These are phyloP conservation scores for Perca fluviatilis DNA, from an alignment of 2,113 vertebrate species.

Conservation along the genomic window DNA sequence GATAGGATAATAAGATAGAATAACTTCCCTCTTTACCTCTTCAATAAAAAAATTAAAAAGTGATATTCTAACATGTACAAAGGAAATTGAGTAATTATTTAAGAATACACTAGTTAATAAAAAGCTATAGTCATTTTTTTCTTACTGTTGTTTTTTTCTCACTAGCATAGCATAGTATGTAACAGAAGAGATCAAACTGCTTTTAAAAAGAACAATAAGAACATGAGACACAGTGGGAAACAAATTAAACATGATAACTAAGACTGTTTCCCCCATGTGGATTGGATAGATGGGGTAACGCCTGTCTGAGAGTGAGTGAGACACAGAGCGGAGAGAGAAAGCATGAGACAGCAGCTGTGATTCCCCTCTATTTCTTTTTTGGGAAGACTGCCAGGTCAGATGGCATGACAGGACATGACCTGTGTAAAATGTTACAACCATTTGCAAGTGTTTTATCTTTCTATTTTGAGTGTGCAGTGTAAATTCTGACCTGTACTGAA, in stretches of 20 bases:
- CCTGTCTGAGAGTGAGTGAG: conserved; percentile 26
- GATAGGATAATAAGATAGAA: background rate
- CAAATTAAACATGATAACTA: conserved; percentile 76
- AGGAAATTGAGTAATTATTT: background rate
- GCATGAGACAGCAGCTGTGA: conserved; percentile 62
- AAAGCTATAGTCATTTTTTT: conserved; percentile 2
- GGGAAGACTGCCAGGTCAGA: conserved; percentile 64
- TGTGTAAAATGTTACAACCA: conserved; percentile 54
- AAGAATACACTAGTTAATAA: background rate
- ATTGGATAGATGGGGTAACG: conserved; percentile 42
- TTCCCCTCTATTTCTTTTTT: conserved; percentile 55
- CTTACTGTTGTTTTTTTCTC: conserved; percentile 8
- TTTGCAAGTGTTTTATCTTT: conserved; percentile 52
- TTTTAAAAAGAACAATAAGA: conserved; percentile 53
- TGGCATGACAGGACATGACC: conserved; percentile 44
- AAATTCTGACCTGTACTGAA: conserved; percentile 37
- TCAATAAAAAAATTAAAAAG: background rate
- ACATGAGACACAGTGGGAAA: conserved; percentile 57
- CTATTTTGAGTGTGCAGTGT: conserved; percentile 30
- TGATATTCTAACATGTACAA: background rate
- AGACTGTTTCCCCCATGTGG: conserved; percentile 40
- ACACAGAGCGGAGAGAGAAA: conserved; percentile 21
- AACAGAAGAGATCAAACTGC: conserved; percentile 58
- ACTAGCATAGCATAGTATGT: conserved; percentile 13
- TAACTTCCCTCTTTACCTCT: background rate